phyloP scores from a whole-genome alignment of 2,888 invertebrate genomes.

The Leptogaster cylindrica region DNA sequence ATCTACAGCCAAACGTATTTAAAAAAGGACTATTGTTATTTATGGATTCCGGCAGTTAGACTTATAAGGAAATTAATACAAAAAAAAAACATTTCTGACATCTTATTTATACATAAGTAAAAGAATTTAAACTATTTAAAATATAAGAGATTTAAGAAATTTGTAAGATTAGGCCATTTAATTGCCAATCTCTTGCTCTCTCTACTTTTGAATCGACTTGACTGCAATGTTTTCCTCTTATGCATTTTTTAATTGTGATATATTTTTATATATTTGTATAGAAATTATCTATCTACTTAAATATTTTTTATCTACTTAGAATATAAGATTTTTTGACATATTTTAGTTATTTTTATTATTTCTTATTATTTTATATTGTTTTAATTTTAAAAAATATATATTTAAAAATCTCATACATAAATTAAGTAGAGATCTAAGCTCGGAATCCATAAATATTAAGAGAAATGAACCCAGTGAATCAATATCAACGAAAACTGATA shows the following conservation, averaged over 20 bases:
- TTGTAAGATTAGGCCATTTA: constrained; percentile 17
- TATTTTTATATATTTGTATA: constrained; percentile 30
- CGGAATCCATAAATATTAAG: not conserved
- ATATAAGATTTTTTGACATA: not conserved
- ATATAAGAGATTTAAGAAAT: not conserved
- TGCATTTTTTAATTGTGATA: constrained; percentile 37
- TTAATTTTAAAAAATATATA: not conserved
- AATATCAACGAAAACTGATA: not conserved
- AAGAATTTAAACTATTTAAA: not conserved
- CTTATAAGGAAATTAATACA: not conserved
- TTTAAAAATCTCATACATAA: not conserved
- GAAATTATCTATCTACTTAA: constrained; percentile 20
- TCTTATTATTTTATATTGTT: not conserved
- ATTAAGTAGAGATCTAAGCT: not conserved
- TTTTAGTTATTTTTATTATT: not conserved
- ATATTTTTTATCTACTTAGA: constrained; percentile 11
- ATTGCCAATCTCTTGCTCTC: constrained; percentile 16
- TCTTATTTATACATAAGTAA: not conserved
- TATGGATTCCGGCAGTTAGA: not conserved
- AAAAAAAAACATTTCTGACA: not conserved
- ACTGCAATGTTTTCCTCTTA: constrained; percentile 3
- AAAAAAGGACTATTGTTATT: not conserved
- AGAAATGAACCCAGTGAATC: not conserved
- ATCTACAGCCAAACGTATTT: not conserved
- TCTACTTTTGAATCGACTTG: not conserved